Evolutionary conservation across 2,888 invertebrate genomes (phyloP), one percentile per base, ranked within the genome.

Genomic region (Bursaphelenchus okinawaensis): DNA sequence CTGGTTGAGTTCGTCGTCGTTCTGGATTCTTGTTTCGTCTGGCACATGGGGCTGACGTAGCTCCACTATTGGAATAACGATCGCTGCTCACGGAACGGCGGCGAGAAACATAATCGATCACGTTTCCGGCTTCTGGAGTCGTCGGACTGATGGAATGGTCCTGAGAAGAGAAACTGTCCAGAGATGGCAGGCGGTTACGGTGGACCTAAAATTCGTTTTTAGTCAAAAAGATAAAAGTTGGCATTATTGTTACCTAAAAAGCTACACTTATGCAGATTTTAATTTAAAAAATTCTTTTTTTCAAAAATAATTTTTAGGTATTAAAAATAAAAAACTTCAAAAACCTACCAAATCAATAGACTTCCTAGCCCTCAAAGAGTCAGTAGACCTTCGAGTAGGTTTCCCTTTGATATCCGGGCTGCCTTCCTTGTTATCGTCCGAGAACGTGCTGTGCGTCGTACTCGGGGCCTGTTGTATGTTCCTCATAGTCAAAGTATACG

Each of bases 401-500:
- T 61, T 60, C 68, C 23, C 51, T 57, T 27, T 68, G 20, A 20
- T 40, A n/a, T 4, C 40, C 40, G 40, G 26, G 19, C 24, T 24
- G 12, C 54, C 24, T 19, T 54, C 27, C 19, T 54, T 24, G 54
- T 19, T 24, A 19, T 27, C 24, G 1, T 24, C 54, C 6, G 16
- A 12, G 4, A n/a, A 24, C 2, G 24, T 24, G 6, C 4, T 54
- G 24, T 54, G 19, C 12, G 12, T 27, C 54, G 6, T 19, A n/a
- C 54, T n/a, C 9, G 23, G 20, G 60, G 60, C 20, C 20, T 20
- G 19, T n/a, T 56, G 52, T 7, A 80, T 70, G 78, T 68, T 80
- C 24, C 83, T 66, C 71, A 83, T 73, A 16, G 82, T 83, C 28
- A 83, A 67, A 1, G 83, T 80, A 67, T 83, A 83, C 6, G 83